Base-by-base conservation (phyloP, 2,113 vertebrate species). In the Tympanuchus pallidicinctus region DNA sequence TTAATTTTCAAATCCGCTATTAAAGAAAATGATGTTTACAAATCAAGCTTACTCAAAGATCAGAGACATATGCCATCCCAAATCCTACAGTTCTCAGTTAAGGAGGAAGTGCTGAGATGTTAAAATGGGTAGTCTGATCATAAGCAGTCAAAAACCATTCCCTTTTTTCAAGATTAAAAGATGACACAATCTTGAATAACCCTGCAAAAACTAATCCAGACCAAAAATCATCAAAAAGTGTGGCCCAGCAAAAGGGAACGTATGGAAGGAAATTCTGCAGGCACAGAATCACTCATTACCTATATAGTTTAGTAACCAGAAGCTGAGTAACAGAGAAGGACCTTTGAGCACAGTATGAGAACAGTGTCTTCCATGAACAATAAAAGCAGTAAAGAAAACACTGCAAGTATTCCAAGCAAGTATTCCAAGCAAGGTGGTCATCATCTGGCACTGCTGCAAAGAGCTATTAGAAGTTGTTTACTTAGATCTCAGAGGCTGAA, bases 21-120 rank as follows among this genome's bases (percentile, higher is more conserved):
- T 97, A 94, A 86, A 93, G 54, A 94, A 93, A 96, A 82, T 43
- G 69, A 16, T 43, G 56, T 95, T 96, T 95, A 94, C 77, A 93
- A 91, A 93, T 91, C 43, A 79, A 67, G 64, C 36, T 93, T 89
- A 78, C 47, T 94, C 74, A 57, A 50, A 93, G 65, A 90, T 88
- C 86, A 92, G 88, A 93, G 91, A 90, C 70, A 27, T 75, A 66
- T 28, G 28, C 28, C 27, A 67, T 90, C 47, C n/a, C 86, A 92
- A 93, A 88, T 71, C 61, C 47, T 67, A 22, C 54, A 19, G 34
- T 90, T 94, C 94, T 92, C 74, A 28, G 63, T 93, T 90, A 86
- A 78, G 74, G 94, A 80, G 59, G 67, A 88, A 93, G 59, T 77
- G 75, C 90, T 89, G 85, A 95, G 74, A 90, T 34, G 77, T 59